Conservation (phyloP, 2,113 vertebrate genomes). For the Euleptes europaea region DNA sequence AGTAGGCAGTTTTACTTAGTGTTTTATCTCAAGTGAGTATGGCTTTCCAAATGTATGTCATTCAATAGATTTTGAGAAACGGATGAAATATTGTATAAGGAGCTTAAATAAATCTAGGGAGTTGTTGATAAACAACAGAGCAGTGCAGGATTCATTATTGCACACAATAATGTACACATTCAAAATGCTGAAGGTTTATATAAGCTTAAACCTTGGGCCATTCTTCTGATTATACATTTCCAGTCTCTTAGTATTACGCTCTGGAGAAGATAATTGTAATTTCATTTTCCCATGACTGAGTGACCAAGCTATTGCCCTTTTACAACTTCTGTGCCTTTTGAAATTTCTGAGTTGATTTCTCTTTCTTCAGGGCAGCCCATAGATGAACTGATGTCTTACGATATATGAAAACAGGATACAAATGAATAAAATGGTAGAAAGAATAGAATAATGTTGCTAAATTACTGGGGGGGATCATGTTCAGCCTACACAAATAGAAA, state of each 20-base stretch:
- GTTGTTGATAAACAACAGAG: neutral
- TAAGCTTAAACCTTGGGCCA: neutral
- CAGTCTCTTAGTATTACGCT: neutral
- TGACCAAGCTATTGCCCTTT: neutral
- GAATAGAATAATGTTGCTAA: neutral
- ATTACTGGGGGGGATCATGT: neutral
- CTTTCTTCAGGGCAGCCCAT: neutral
- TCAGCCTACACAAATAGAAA: neutral
- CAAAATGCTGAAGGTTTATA: neutral
- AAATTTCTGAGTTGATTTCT: conserved; percentile 10
- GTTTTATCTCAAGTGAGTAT: neutral
- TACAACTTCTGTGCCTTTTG: neutral
- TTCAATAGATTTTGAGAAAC: neutral
- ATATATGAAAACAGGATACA: neutral
- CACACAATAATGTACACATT: neutral
- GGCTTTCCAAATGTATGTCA: neutral
- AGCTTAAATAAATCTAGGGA: conserved; percentile 1
- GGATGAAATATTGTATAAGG: neutral
- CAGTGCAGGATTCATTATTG: neutral
- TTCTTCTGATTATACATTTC: neutral
- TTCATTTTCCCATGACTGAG: conserved; percentile 11
- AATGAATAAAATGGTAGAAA: neutral
- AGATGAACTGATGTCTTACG: neutral
- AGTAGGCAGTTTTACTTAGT: neutral
- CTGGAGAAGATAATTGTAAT: neutral